Percentiles rank a stretch among this genome's conserved stretches.
phyloP scores from a whole-genome alignment of 2,888 invertebrate species.

The Lasiommata megera region DNA sequence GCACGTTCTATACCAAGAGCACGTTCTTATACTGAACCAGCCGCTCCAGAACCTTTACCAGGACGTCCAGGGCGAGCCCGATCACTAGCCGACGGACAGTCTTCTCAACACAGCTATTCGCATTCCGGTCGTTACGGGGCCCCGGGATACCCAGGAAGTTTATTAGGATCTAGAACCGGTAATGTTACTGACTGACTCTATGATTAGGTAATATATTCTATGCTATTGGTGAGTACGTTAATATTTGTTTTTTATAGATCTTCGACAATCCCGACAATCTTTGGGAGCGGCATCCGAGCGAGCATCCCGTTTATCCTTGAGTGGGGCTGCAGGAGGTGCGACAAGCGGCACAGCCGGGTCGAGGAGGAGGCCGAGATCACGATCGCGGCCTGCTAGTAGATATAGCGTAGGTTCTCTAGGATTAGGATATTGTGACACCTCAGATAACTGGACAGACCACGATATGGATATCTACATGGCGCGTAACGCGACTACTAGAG shows the following conservation, averaged over 20 bases:
- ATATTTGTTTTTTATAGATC: constrained; percentile 75
- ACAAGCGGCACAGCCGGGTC: constrained; percentile 83
- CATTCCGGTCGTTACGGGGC: constrained; percentile 90
- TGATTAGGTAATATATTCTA: not conserved
- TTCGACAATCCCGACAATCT: constrained; percentile 93
- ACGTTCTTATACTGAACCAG: constrained; percentile 87
- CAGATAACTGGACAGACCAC: constrained; percentile 96
- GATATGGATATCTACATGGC: constrained; percentile 98
- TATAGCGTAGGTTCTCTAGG: constrained; percentile 91
- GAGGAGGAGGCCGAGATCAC: constrained; percentile 88
- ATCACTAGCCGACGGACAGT: constrained; percentile 93
- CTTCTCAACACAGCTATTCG: constrained; percentile 91
- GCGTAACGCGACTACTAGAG: constrained; percentile 92
- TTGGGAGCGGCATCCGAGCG: constrained; percentile 91
- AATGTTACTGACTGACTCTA: constrained; percentile 11
- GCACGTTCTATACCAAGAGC: constrained; percentile 94
- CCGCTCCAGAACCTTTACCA: constrained; percentile 86
- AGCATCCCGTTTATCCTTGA: constrained; percentile 88
- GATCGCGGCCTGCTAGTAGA: constrained; percentile 90
- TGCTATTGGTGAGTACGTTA: not conserved
- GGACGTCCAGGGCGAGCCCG: constrained; percentile 89
- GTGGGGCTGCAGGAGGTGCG: constrained; percentile 83
- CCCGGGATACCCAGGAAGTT: constrained; percentile 88
- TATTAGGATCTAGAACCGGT: constrained; percentile 75
- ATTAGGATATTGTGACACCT: constrained; percentile 93